phyloP scores from a whole-genome alignment of 2,113 vertebrate genomes.

The Oryzias woworae region DNA sequence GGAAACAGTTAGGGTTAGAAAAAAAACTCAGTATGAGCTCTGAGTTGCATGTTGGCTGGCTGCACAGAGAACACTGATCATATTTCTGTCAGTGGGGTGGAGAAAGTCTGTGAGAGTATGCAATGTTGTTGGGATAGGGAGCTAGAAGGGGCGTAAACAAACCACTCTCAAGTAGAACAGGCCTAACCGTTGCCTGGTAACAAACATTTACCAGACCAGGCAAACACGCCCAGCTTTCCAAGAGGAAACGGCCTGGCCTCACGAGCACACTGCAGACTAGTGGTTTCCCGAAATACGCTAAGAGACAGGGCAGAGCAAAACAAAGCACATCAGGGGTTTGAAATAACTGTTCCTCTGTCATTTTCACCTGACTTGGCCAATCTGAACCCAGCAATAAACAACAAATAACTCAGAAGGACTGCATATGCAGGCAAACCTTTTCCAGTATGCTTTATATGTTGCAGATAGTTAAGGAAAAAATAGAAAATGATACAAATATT shows the following conservation, averaged over 20 bases:
- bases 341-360: constrained; percentile 29
- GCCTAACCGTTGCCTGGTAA: constrained; percentile 78
- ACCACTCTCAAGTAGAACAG: constrained; percentile 65
- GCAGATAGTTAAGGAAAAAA: neutral
- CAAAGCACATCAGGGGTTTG: constrained; percentile 57
- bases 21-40: constrained; percentile 26
- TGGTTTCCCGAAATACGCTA: constrained; percentile 72
- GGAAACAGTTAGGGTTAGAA: constrained; percentile 18
- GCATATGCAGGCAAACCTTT: neutral
- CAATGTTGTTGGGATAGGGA: constrained; percentile 63
- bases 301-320: constrained; percentile 72
- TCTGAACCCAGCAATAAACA: constrained; percentile 58
- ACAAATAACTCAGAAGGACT: constrained; percentile 21
- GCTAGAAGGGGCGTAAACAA: constrained; percentile 77
- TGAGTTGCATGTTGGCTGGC: constrained; percentile 51
- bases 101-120: constrained; percentile 65
- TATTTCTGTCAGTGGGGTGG: constrained; percentile 57
- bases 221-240: constrained; percentile 75
- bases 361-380: constrained; percentile 24
- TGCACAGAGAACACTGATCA: constrained; percentile 30
- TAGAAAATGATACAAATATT: too few species aligned
- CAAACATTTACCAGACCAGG: constrained; percentile 79
- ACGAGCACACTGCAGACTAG: constrained; percentile 62
- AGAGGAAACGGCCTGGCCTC: constrained; percentile 72
- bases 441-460: neutral